Percentiles rank a stretch among this genome's conserved stretches.
Conservation (phyloP, 2,797 vertebrate species). For the Rachycentron canadum region DNA sequence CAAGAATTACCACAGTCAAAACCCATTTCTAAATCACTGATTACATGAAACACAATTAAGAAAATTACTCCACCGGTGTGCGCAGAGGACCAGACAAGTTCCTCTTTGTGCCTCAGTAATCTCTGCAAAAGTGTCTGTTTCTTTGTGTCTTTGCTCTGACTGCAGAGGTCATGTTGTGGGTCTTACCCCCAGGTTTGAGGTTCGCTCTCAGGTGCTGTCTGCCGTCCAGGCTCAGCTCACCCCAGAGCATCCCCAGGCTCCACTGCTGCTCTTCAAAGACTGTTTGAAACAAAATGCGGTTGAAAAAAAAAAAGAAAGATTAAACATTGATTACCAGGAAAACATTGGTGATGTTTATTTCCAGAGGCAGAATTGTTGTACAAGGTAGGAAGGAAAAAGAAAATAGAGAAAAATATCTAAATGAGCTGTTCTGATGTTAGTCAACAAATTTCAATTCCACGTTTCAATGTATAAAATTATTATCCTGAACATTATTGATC, state of each 20-base stretch:
- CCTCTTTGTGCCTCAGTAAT: slow-evolving; percentile 27
- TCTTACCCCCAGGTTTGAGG: slow-evolving; percentile 67
- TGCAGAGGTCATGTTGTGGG: slow-evolving; percentile 67
- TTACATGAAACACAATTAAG: slow-evolving; percentile 15
- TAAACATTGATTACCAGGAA: slow-evolving; percentile 74
- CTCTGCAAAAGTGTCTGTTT: slow-evolving; percentile 55
- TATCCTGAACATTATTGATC: slow-evolving; percentile 4
- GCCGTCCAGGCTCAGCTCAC: slow-evolving; percentile 44
- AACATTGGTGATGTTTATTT: slow-evolving; percentile 54
- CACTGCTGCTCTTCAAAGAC: slow-evolving; percentile 76
- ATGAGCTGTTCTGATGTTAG: not conserved
- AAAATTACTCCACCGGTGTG: not conserved
- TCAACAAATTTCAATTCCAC: no score
- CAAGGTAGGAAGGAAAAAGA: slow-evolving; percentile 22
- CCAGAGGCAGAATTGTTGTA: slow-evolving; percentile 41
- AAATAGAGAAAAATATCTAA: not conserved
- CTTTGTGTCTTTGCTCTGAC: slow-evolving; percentile 58
- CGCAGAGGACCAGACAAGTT: slow-evolving; percentile 3
- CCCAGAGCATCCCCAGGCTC: slow-evolving; percentile 70
- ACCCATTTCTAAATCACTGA: slow-evolving; percentile 20
- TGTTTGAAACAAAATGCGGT: slow-evolving; percentile 52
- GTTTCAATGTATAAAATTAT: no score
- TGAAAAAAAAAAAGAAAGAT: slow-evolving; percentile 49
- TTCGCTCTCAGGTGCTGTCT: slow-evolving; percentile 63
- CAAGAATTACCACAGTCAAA: slow-evolving; percentile 38